phyloP scores from a whole-genome alignment of 2,797 vertebrate genomes.

The Cyclopterus lumpus region DNA sequence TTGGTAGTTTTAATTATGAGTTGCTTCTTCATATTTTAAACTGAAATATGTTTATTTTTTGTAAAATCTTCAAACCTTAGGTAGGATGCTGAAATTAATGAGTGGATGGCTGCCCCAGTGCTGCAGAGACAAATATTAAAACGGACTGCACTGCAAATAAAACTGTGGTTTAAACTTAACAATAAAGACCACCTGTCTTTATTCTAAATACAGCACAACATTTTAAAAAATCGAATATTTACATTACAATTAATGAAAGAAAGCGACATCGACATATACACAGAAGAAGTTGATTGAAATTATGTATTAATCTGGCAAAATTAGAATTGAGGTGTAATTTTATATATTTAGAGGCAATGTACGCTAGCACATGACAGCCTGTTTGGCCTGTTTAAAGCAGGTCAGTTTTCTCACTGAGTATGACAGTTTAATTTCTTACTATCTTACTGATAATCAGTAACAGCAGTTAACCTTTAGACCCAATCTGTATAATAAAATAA shows the following conservation, averaged over 20 bases:
- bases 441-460: not conserved
- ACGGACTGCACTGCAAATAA: slow-evolving; percentile 3
- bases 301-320: not conserved
- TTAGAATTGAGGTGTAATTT: not conserved
- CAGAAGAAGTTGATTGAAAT: not conserved
- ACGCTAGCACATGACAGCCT: slow-evolving; percentile 5
- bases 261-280: not conserved
- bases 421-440: too few relatives aligned
- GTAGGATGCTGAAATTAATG: slow-evolving; percentile 35
- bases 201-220: not conserved
- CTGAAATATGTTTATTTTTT: slow-evolving; percentile 12
- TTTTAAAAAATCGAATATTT: not conserved
- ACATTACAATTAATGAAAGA: not conserved
- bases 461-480: slow-evolving; percentile 42
- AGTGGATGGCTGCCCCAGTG: not conserved
- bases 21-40: slow-evolving; percentile 9
- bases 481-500: slow-evolving; percentile 40
- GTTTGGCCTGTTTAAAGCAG: not conserved
- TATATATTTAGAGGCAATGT: not conserved
- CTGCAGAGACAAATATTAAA: slow-evolving; percentile 22
- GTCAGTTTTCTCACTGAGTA: too few relatives aligned
- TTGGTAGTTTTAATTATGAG: not conserved
- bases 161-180: slow-evolving; percentile 16
- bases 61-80: slow-evolving; percentile 1
- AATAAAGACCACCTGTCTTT: not conserved